phyloP scores from a whole-genome alignment of 2,113 vertebrate genomes.

The Corvus moneduloides region DNA sequence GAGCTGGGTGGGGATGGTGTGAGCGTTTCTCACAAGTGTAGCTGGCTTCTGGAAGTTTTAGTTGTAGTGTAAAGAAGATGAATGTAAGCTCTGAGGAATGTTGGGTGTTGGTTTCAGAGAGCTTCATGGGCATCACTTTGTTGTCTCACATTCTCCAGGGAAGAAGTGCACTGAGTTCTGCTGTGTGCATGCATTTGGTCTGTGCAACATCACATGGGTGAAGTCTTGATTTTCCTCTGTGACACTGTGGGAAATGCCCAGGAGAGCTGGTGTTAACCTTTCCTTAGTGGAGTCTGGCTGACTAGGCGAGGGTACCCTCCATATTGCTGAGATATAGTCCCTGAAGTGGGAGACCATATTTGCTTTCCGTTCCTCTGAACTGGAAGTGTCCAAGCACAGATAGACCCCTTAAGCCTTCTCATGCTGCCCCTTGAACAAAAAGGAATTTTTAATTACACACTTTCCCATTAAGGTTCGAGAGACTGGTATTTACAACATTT shows the following conservation, averaged over 20 bases:
- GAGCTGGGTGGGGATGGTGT: rapidly evolving
- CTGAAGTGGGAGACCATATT: neutral
- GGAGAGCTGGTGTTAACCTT: neutral
- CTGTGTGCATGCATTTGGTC: neutral
- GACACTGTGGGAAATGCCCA: neutral
- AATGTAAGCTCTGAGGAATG: neutral
- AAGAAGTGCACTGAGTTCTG: neutral
- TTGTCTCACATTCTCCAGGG: neutral
- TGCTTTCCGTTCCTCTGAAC: neutral
- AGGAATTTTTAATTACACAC: neutral
- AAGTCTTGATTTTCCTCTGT: neutral
- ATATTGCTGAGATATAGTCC: neutral
- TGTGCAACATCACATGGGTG: neutral
- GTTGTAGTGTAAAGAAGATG: neutral
- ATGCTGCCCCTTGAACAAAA: neutral
- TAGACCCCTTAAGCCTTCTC: neutral
- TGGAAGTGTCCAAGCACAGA: neutral
- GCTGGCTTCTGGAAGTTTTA: neutral
- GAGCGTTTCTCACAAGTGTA: neutral
- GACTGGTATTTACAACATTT: neutral
- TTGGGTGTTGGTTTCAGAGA: neutral
- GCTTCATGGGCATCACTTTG: neutral
- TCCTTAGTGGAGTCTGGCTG: neutral
- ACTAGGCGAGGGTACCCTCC: neutral
- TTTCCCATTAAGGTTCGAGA: neutral